Evolutionary conservation across 1,140 invertebrate species (phyloP).

Genomic region (Drosophila kohkoa): DNA sequence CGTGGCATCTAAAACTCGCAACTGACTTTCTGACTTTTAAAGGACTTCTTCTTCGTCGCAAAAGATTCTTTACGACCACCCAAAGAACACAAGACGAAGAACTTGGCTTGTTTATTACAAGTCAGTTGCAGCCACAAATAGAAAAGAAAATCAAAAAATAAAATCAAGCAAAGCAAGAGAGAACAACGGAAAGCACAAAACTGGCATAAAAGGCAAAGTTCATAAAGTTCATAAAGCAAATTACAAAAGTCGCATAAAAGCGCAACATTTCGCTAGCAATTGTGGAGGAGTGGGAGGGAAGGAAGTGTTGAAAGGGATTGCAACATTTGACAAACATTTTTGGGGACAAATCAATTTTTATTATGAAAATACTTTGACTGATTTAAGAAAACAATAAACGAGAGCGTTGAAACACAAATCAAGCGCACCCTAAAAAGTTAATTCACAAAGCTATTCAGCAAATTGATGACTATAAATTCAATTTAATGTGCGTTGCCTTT

Average conservation of each 20-base stretch:
- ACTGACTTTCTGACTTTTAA: conserved; percentile 31
- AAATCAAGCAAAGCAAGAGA: conserved; percentile 11
- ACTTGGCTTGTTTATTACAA: conserved; percentile 3
- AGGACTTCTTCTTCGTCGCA: neutral
- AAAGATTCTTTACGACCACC: neutral
- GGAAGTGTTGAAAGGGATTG: neutral
- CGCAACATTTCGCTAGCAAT: conserved; percentile 32
- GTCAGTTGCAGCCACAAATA: conserved; percentile 37
- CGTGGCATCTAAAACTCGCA: conserved; percentile 42
- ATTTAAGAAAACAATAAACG: conserved; percentile 82
- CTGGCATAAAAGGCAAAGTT: conserved; percentile 53
- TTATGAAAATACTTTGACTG: conserved; percentile 79
- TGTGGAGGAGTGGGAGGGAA: neutral
- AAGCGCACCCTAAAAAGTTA: conserved; percentile 73
- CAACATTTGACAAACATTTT: conserved; percentile 60
- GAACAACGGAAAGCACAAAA: conserved; percentile 21
- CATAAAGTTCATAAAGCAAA: conserved; percentile 77
- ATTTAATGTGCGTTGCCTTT: conserved; percentile 82
- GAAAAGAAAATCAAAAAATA: conserved; percentile 4
- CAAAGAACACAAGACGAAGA: neutral
- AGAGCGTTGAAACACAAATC: conserved; percentile 59
- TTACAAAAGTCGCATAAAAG: conserved; percentile 70
- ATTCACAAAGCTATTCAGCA: conserved; percentile 78
- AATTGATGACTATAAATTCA: conserved; percentile 83
- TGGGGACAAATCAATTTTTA: conserved; percentile 70